Percentiles rank a stretch among this genome's conserved stretches.
Conservation (phyloP, 2,888 invertebrate genomes). For the Philereme transversata region DNA sequence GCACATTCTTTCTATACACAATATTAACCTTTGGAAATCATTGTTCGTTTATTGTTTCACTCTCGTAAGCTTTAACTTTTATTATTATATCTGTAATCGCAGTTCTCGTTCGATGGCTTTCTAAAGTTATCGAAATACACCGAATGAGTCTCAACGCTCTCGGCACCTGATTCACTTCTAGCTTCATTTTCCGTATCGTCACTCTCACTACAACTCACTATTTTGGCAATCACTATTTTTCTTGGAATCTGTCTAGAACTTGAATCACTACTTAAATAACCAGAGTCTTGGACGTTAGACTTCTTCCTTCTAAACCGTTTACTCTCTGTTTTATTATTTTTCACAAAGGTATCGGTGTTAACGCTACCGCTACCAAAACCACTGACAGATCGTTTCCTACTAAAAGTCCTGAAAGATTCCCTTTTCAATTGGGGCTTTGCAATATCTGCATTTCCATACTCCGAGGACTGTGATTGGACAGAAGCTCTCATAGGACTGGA, state of each 20-base stretch:
- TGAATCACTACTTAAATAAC: constrained; percentile 93
- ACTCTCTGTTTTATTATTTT: constrained; percentile 57
- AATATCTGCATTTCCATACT: constrained; percentile 70
- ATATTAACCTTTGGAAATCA: constrained; percentile 43
- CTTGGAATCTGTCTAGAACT: constrained; percentile 78
- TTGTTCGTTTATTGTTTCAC: constrained; percentile 48
- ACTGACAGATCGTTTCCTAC: constrained; percentile 51
- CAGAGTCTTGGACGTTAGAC: constrained; percentile 87
- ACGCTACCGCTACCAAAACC: constrained; percentile 45
- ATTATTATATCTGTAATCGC: constrained; percentile 44
- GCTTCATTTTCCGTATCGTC: constrained; percentile 92
- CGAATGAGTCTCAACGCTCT: constrained; percentile 94
- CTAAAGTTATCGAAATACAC: constrained; percentile 92
- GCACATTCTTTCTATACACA: constrained; percentile 53
- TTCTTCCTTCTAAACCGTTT: constrained; percentile 67
- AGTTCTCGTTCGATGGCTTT: constrained; percentile 64
- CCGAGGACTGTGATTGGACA: constrained; percentile 78
- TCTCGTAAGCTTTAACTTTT: constrained; percentile 52
- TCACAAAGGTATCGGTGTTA: constrained; percentile 73
- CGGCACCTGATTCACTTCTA: constrained; percentile 93
- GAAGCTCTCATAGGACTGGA: constrained; percentile 79
- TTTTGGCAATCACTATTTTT: constrained; percentile 77
- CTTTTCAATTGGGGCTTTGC: constrained; percentile 43
- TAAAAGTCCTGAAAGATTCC: constrained; percentile 55
- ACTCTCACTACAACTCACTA: constrained; percentile 87